These are phyloP conservation scores for Halictus rubicundus DNA, from an alignment of 1,140 invertebrate genomes.

Conservation along the genomic window DNA sequence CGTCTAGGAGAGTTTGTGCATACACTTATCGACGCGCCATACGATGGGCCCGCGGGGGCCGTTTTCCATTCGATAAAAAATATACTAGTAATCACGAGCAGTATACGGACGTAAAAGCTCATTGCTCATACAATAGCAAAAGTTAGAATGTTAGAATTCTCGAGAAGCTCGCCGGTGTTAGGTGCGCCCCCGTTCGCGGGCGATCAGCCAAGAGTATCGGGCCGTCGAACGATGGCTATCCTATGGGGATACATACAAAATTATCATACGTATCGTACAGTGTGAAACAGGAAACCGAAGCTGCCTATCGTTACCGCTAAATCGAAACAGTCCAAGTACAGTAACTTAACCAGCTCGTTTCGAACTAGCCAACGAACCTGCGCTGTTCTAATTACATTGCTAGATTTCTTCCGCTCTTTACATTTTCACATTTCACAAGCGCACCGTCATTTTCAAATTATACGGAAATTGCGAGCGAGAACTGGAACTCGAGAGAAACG, in stretches of 20 bases:
- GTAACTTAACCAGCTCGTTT: slow-evolving; percentile 17
- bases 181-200: background rate
- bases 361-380: background rate
- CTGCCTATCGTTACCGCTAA: background rate
- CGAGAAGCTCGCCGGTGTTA: slow-evolving; percentile 30
- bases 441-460: no score
- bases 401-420: no score
- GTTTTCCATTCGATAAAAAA: background rate
- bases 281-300: background rate
- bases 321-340: background rate
- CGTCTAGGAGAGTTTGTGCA: background rate
- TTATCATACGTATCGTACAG: background rate
- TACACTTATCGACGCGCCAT: slow-evolving; percentile 23
- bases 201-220: slow-evolving; percentile 26
- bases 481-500: no score
- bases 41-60: background rate
- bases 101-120: background rate
- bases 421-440: no score
- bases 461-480: no score
- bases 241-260: background rate
- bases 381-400: no score
- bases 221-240: background rate
- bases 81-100: background rate
- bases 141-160: slow-evolving; percentile 29
- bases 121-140: slow-evolving; percentile 11